Conservation (phyloP, 2,113 vertebrate genomes). For the Cyanoderma ruficeps region DNA sequence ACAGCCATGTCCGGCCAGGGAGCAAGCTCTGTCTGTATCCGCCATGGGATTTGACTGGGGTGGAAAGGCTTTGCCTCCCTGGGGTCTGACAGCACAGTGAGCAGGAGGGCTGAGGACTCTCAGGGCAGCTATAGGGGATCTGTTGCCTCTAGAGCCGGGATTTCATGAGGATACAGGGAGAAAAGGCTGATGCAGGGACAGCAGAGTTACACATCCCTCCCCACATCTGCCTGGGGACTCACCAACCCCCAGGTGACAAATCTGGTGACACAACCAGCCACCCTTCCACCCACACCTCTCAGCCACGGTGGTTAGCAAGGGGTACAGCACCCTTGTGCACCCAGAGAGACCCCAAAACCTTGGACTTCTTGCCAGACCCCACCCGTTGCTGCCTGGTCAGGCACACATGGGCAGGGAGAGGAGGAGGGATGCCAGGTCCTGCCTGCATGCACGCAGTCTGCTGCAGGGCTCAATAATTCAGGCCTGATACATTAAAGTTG, state of each 20-base stretch:
- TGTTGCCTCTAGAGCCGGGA: neutral
- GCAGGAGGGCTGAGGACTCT: neutral
- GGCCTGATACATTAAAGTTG: conserved; percentile 50
- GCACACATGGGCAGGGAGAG: accelerated
- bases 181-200: neutral
- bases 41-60: neutral
- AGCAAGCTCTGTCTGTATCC: neutral
- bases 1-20: neutral
- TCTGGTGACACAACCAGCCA: neutral
- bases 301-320: neutral
- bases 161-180: neutral
- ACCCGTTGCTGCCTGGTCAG: accelerated
- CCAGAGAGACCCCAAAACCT: neutral
- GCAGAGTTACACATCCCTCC: neutral
- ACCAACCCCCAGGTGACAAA: neutral
- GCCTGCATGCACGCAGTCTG: accelerated
- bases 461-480: conserved; percentile 50
- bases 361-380: accelerated
- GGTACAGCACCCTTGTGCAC: neutral
- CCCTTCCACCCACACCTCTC: neutral
- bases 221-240: neutral
- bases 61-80: neutral
- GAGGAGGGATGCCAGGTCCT: neutral
- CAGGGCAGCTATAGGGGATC: neutral
- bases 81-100: neutral